A percentile compares a stretch with the other conserved stretches of the same genome.
These are phyloP conservation scores for Ceyx margarethae DNA, from an alignment of 2,113 vertebrate species.

Conservation along the genomic window DNA sequence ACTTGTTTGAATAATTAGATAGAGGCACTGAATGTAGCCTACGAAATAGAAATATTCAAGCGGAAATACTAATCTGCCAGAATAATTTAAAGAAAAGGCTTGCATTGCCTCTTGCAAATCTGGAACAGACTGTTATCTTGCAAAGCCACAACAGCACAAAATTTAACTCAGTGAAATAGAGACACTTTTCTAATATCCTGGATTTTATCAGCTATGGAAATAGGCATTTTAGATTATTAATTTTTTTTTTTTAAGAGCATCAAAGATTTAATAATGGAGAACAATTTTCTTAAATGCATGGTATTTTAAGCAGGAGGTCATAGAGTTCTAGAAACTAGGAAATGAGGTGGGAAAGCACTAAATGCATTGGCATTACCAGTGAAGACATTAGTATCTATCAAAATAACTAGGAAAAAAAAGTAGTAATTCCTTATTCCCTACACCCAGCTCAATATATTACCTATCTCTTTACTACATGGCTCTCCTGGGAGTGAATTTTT, in stretches of 20 bases:
- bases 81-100: slow-evolving; percentile 32
- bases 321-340: background rate
- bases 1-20: slow-evolving; percentile 52
- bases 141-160: background rate
- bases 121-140: slow-evolving; percentile 26
- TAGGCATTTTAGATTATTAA: background rate
- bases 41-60: slow-evolving; percentile 44
- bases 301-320: background rate
- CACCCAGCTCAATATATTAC: background rate
- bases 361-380: background rate
- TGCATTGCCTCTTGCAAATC: background rate
- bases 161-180: background rate
- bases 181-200: background rate
- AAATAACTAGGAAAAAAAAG: background rate
- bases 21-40: background rate
- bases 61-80: slow-evolving; percentile 49
- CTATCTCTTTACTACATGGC: background rate
- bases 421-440: background rate
- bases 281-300: background rate
- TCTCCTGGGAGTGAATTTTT: background rate
- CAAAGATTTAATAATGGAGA: background rate
- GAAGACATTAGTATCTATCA: background rate
- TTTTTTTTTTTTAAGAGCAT: background rate
- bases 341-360: background rate
- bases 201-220: background rate